A percentile compares a stretch with the other conserved stretches of the same genome.
Conservation (phyloP, 2,797 vertebrate species). For the Semaprochilodus insignis region DNA sequence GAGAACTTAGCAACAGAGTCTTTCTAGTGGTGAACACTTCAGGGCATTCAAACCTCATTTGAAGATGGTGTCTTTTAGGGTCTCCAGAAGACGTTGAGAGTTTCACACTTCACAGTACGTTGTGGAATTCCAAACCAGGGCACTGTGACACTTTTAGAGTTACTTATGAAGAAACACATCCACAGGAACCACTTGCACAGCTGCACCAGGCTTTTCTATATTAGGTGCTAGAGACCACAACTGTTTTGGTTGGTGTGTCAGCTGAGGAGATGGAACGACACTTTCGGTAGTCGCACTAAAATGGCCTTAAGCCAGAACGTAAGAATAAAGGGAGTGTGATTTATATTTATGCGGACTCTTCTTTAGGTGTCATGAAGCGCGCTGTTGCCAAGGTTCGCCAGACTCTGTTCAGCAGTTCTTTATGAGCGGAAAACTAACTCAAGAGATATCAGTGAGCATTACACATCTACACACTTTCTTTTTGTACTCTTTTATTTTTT, state of each 20-base stretch:
- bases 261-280: conserved; percentile 27
- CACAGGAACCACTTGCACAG: conserved; percentile 4
- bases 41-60: conserved; percentile 5
- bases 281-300: conserved; percentile 22
- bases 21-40: conserved; percentile 6
- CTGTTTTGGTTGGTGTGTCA: conserved; percentile 12
- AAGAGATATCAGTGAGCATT: not conserved
- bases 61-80: conserved; percentile 6
- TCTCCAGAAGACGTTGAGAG: conserved; percentile 5
- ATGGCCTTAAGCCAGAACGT: conserved; percentile 43
- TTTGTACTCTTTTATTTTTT: too few relatives aligned
- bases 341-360: conserved; percentile 33
- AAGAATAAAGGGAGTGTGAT: conserved; percentile 25
- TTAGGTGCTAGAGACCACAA: conserved; percentile 5
- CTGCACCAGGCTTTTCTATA: conserved; percentile 14
- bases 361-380: conserved; percentile 25
- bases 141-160: conserved; percentile 19
- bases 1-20: conserved; percentile 12
- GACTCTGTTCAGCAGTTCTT: not conserved
- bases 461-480: too few relatives aligned
- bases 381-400: conserved; percentile 37
- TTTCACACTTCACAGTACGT: not conserved
- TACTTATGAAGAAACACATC: conserved; percentile 12
- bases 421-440: not conserved
- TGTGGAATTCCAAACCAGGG: conserved; percentile 23